These are phyloP conservation scores for Aradus depressus DNA, from an alignment of 2,888 invertebrate genomes.

Conservation along the genomic window DNA sequence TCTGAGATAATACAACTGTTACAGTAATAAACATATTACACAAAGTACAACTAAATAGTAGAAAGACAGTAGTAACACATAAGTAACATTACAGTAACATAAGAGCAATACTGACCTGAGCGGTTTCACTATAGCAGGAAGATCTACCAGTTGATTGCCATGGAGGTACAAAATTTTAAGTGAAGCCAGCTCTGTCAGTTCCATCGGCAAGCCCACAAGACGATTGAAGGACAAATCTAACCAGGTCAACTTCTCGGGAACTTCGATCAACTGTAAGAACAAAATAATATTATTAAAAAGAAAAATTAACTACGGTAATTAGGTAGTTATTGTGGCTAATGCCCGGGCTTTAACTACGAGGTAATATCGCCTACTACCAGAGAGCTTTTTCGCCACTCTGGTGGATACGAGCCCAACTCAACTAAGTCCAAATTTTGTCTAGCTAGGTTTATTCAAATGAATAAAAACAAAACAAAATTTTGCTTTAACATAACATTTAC, in stretches of 20 bases:
- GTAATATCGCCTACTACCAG: background rate
- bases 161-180: constrained; percentile 33
- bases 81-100: background rate
- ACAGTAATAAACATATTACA: too few relatives aligned
- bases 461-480: too few relatives aligned
- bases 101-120: constrained; percentile 24
- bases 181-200: constrained; percentile 28
- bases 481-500: too few relatives aligned
- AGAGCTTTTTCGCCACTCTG: background rate
- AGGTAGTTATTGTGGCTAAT: too few relatives aligned
- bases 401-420: too few relatives aligned
- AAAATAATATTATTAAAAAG: background rate
- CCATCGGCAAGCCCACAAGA: constrained; percentile 28
- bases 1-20: too few relatives aligned
- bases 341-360: too few relatives aligned
- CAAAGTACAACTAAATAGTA: too few relatives aligned
- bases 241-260: constrained; percentile 33
- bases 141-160: constrained; percentile 31
- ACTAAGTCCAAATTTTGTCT: too few relatives aligned
- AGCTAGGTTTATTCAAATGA: too few relatives aligned
- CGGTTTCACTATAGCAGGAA: constrained; percentile 25
- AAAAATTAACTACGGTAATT: too few relatives aligned
- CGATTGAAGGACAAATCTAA: constrained; percentile 33
- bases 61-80: background rate
- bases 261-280: constrained; percentile 29